Evolutionary conservation across 2,797 vertebrate species (phyloP).

Genomic region (Hemitrygon akajei): DNA sequence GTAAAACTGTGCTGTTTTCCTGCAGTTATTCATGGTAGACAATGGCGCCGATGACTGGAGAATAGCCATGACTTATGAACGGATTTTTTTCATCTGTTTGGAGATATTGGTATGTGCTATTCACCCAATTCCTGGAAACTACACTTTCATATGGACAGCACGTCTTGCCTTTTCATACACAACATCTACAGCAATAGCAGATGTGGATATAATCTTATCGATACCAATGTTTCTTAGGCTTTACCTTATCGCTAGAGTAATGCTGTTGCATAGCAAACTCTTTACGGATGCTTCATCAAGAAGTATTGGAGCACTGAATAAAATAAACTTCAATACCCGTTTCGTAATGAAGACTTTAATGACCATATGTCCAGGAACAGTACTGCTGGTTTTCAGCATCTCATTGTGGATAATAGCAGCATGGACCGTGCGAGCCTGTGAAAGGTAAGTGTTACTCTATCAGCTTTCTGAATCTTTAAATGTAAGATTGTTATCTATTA

Average conservation of each 20-base stretch:
- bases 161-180: constrained; percentile 92
- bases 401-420: constrained; percentile 99
- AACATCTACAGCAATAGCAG: constrained; percentile 90
- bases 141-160: constrained; percentile 98
- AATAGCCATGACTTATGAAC: constrained; percentile 99
- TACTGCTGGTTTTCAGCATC: constrained; percentile 99
- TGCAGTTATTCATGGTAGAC: constrained; percentile 98
- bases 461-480: constrained; percentile 8
- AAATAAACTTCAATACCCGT: constrained; percentile 99
- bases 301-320: constrained; percentile 98
- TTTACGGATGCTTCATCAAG: constrained; percentile 98
- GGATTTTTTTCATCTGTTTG: constrained; percentile 99
- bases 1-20: constrained; percentile 31
- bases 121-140: constrained; percentile 98
- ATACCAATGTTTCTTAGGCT: constrained; percentile 99
- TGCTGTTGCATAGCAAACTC: constrained; percentile 99
- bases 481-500: not conserved
- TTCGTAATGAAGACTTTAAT: constrained; percentile 99
- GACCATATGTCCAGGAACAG: constrained; percentile 99
- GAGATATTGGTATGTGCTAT: constrained; percentile 99
- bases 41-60: constrained; percentile 99
- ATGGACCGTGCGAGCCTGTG: constrained; percentile 98
- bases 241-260: constrained; percentile 98
- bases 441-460: constrained; percentile 74
- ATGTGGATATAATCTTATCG: constrained; percentile 99